Base-by-base conservation (phyloP, 2,797 vertebrate genomes). In the Pelobates cultripes region DNA sequence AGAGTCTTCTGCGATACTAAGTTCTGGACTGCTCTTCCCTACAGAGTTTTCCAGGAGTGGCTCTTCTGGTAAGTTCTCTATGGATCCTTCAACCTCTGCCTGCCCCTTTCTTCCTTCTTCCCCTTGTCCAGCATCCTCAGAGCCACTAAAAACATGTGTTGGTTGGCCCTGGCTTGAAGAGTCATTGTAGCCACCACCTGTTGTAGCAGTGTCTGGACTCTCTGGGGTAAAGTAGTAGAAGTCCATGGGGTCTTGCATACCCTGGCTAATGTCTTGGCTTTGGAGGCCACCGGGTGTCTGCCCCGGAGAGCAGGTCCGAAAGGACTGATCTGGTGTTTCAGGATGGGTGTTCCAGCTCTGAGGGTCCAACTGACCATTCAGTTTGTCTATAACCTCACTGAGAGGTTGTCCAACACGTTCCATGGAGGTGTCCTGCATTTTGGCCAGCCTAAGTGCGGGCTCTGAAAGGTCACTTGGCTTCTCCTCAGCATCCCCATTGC, bases 401-500 rank as follows among this genome's bases (percentile, higher is more conserved):
- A 98, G 93, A 0, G 97, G 95, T 86, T 95, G 95, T 45, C 96
- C 97, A 78, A 98, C 80, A 0, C 87, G 90, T 80, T 96, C 94
- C 97, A 98, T 97, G 80, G 97, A 98, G 0, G 92, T 97, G 92
- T 99, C 98, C 0, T 94, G 93, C 97, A 98, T 96, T 86, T 95
- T 91, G 0, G 97, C 96, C 76, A 98, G 95, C 15, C 91, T 90
- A 7, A 96, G 85, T 3, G 89, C 90, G 0, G 66, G 66, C n/a
- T 82, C 87, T 0, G 0, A 0, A 10, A 82, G 8, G 81, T 15
- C 0, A 77, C 14, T 0, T 3, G 67, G 0, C 4, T 7, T 0
- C 79, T 45, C n/a, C 63, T 80, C 0, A 7, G 75, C 0, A 3
- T n/a, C 67, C 83, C 87, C 17, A 42, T 88, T 75, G 75, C 83